Conservation (phyloP, 2,113 vertebrate genomes). For the Pungitius pungitius region DNA sequence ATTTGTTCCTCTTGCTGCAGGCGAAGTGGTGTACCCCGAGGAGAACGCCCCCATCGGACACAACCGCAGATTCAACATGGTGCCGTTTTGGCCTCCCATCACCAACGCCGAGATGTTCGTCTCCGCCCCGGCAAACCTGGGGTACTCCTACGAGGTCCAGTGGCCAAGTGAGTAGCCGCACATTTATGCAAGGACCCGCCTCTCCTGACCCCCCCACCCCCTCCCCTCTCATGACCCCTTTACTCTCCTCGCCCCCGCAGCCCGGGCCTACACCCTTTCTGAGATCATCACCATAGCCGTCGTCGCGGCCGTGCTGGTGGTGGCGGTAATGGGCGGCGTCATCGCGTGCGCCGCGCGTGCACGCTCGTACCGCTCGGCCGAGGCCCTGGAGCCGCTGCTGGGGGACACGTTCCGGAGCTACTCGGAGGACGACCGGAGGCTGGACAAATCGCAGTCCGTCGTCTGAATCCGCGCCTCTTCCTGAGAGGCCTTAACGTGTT, state of each 20-base stretch:
- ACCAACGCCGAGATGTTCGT: slow-evolving; percentile 95
- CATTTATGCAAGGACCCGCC: background rate
- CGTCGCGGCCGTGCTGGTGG: slow-evolving; percentile 84
- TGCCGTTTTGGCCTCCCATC: slow-evolving; percentile 96
- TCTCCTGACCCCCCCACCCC: background rate
- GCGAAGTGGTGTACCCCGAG: slow-evolving; percentile 86
- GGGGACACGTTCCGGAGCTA: slow-evolving; percentile 87
- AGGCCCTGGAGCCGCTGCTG: slow-evolving; percentile 88
- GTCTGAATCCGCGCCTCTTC: slow-evolving; percentile 68
- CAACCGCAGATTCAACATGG: slow-evolving; percentile 94
- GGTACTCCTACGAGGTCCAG: slow-evolving; percentile 92
- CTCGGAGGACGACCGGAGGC: slow-evolving; percentile 84
- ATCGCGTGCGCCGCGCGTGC: slow-evolving; percentile 81
- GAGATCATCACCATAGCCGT: slow-evolving; percentile 91
- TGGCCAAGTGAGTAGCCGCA: slow-evolving; percentile 88
- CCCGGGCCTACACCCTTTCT: slow-evolving; percentile 81
- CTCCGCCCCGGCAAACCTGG: slow-evolving; percentile 87
- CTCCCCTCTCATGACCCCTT: background rate
- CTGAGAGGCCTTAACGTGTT: slow-evolving; percentile 36
- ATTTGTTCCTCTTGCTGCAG: slow-evolving; percentile 66
- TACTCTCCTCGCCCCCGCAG: slow-evolving; percentile 64
- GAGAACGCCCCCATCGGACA: slow-evolving; percentile 96
- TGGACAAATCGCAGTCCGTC: slow-evolving; percentile 83
- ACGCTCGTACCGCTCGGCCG: slow-evolving; percentile 75
- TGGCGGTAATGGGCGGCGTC: slow-evolving; percentile 82